phyloP scores from a whole-genome alignment of 2,888 invertebrate species.

The Lycocerus yunnanus region DNA sequence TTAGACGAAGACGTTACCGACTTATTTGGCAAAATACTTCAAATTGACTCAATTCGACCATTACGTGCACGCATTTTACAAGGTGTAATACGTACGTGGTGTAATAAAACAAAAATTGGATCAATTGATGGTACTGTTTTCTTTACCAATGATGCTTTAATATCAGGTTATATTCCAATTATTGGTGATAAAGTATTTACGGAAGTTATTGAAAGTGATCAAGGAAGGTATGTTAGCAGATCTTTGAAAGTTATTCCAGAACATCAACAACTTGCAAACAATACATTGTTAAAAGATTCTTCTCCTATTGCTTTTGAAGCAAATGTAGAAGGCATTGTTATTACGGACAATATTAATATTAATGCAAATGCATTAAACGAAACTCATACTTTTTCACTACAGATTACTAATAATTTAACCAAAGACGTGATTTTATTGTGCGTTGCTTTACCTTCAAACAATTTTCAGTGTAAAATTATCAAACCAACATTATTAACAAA shows the following conservation, averaged over 20 bases:
- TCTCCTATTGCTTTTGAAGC: constrained; percentile 15
- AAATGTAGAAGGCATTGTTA: constrained; percentile 54
- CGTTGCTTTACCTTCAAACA: constrained; percentile 60
- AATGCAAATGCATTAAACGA: constrained; percentile 54
- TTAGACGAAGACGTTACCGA: constrained; percentile 62
- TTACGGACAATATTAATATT: constrained; percentile 58
- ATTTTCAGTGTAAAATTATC: constrained; percentile 43
- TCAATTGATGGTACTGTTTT: constrained; percentile 64
- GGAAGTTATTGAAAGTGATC: constrained; percentile 76
- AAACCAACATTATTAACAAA: constrained; percentile 39
- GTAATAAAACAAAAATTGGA: constrained; percentile 55
- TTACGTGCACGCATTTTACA: constrained; percentile 61
- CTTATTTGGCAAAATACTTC: constrained; percentile 62
- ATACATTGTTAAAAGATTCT: constrained; percentile 12
- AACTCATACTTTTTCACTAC: constrained; percentile 55
- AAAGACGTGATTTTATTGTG: constrained; percentile 56
- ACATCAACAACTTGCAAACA: constrained; percentile 13
- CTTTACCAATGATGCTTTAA: constrained; percentile 63
- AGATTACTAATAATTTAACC: constrained; percentile 56
- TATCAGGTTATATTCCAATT: constrained; percentile 60
- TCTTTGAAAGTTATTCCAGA: constrained; percentile 59
- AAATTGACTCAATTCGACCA: constrained; percentile 65
- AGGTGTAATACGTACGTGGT: constrained; percentile 58
- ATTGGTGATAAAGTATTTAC: constrained; percentile 67
- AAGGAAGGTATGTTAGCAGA: constrained; percentile 64